These are phyloP conservation scores for Drosophila antonietae DNA, from an alignment of 2,888 invertebrate genomes.

Conservation along the genomic window DNA sequence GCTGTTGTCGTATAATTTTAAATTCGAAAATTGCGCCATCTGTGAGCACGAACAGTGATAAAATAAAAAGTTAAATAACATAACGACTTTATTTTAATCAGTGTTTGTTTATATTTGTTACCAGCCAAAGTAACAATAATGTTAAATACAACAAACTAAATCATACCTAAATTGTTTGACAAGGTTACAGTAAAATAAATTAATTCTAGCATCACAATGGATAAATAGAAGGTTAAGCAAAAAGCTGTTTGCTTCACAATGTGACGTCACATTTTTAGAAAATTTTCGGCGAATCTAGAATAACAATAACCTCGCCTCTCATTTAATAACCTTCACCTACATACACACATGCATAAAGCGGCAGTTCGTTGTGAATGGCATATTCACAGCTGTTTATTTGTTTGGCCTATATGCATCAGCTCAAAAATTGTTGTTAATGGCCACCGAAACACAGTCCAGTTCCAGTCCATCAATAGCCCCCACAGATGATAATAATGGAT, in stretches of 20 bases:
- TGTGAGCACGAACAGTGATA: too few species aligned
- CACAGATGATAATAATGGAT: slow-evolving; percentile 24
- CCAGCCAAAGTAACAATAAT: too few species aligned
- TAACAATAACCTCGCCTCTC: not conserved
- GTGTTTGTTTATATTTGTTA: too few species aligned
- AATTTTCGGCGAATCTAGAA: too few species aligned
- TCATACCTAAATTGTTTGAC: not conserved
- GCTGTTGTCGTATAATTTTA: not conserved
- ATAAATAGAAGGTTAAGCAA: not conserved
- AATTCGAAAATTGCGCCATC: not conserved
- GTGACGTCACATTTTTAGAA: not conserved
- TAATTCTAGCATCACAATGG: not conserved
- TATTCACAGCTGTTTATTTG: slow-evolving; percentile 39
- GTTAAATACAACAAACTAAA: too few species aligned
- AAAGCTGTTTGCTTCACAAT: not conserved
- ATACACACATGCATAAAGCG: not conserved
- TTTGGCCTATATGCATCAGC: slow-evolving; percentile 8
- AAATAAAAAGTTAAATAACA: not conserved
- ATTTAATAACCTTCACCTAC: not conserved
- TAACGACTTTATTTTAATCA: not conserved
- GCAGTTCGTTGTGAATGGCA: slow-evolving; percentile 32
- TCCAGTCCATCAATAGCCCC: slow-evolving; percentile 6
- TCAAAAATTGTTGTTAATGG: slow-evolving; percentile 37
- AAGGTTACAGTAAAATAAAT: not conserved
- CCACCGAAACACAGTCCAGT: slow-evolving; percentile 25